These are phyloP conservation scores for Apogon talboti DNA, from an alignment of 2,797 vertebrate genomes.

Conservation along the genomic window DNA sequence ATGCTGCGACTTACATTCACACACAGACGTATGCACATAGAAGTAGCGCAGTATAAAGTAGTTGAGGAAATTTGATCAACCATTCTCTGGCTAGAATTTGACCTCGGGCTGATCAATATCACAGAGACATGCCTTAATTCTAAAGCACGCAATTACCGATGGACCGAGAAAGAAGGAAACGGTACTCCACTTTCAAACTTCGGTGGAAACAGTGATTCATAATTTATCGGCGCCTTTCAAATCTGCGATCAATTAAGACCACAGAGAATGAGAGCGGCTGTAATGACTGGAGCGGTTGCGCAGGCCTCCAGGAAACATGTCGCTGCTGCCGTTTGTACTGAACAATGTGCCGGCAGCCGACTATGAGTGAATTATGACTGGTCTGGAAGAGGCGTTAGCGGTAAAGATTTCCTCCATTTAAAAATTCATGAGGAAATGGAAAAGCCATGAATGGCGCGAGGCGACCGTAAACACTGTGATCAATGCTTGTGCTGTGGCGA, in stretches of 20 bases:
- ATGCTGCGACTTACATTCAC: neutral
- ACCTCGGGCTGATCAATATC: slow-evolving; percentile 60
- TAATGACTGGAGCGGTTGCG: slow-evolving; percentile 27
- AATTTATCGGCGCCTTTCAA: slow-evolving; percentile 61
- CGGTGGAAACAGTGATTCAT: slow-evolving; percentile 61
- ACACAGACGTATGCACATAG: neutral
- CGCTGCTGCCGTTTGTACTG: slow-evolving; percentile 14
- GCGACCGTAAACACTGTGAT: slow-evolving; percentile 49
- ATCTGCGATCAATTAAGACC: slow-evolving; percentile 52
- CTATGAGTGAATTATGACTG: slow-evolving; percentile 44
- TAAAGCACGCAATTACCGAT: slow-evolving; percentile 48
- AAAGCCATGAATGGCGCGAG: slow-evolving; percentile 36
- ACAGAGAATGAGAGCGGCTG: slow-evolving; percentile 31
- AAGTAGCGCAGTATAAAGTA: neutral
- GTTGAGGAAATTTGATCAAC: neutral
- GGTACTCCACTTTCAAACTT: slow-evolving; percentile 19
- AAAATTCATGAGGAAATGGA: slow-evolving; percentile 68
- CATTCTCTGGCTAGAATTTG: neutral
- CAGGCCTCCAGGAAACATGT: slow-evolving; percentile 1
- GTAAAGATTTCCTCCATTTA: slow-evolving; percentile 64
- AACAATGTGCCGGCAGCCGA: slow-evolving; percentile 12
- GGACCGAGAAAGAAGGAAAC: slow-evolving; percentile 33
- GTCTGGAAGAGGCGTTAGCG: slow-evolving; percentile 18
- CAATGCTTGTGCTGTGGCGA: slow-evolving; percentile 20
- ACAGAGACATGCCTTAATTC: slow-evolving; percentile 21